These are phyloP conservation scores for Butorides virescens DNA, from an alignment of 2,113 vertebrate genomes.

Conservation along the genomic window DNA sequence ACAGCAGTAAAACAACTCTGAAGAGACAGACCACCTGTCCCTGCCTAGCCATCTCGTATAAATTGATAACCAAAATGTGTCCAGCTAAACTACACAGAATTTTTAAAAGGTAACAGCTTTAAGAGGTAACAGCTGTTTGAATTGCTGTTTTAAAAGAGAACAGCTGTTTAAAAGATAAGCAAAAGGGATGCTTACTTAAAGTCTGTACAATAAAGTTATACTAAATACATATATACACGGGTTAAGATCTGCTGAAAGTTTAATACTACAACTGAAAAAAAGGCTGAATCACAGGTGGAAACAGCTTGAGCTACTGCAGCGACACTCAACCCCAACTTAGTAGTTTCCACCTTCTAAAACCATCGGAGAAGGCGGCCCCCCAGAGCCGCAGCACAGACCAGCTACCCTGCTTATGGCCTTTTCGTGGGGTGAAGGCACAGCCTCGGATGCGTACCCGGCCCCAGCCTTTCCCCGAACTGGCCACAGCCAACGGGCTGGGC, in stretches of 20 bases:
- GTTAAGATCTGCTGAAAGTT: accelerated
- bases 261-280: accelerated
- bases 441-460: accelerated
- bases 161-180: not conserved
- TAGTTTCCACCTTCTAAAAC: not conserved
- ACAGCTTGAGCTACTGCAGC: not conserved
- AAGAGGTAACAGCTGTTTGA: not conserved
- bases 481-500: no score
- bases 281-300: not conserved
- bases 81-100: accelerated
- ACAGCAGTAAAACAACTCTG: not conserved
- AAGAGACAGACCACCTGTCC: not conserved
- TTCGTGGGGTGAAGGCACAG: accelerated
- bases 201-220: accelerated
- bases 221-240: accelerated
- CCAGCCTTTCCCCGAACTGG: not conserved
- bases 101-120: accelerated
- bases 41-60: no score
- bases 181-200: not conserved
- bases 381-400: not conserved
- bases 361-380: not conserved
- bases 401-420: accelerated
- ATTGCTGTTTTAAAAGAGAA: not conserved
- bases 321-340: accelerated
- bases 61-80: accelerated